Base-by-base conservation (phyloP, 2,888 invertebrate genomes). In the Autographa gamma region DNA sequence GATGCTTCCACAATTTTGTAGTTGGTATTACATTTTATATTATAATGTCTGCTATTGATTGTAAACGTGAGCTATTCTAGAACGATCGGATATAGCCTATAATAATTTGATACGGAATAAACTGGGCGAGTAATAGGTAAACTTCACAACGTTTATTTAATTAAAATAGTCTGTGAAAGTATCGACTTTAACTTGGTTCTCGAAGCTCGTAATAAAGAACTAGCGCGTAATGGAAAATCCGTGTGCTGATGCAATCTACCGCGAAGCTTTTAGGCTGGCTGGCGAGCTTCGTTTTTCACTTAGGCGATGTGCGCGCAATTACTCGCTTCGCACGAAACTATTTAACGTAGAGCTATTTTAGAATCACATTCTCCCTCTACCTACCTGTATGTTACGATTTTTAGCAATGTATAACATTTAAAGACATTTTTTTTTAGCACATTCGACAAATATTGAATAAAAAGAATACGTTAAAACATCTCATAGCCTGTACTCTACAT, bases 171-270 rank as follows among this genome's bases (percentile, higher is more conserved):
- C 69, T 68, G 80, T 82, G 80, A 83, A 85, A 85, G 69, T 74
- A 79, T 77, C 73, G 71, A 78, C 77, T 72, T 80, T 76, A 83
- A 79, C 80, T 78, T 81, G 79, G 82, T 86, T 82, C 84, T 86
- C 81, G 71, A 78, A 81, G 71, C 81, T 85, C 81, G 84, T 86
- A 85, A 87, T 87, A 89, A 89, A 89, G 87, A 90, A 90, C 88
- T 87, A 88, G 79, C 84, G 83, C 84, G 90, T 93, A 94, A 95
- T 94, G 93, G 93, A 93, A 93, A 93, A 94, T 86, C 91, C 93
- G 90, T 94, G 93, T 93, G 94, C 91, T 93, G 94, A 94, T 95
- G 91, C 93, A 93, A 95, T 95, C 94, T 91, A 90, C 88, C 88
- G 88, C 89, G 88, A 87, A 90, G 92, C 93, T 93, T 93, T 93